Evolutionary conservation across 2,113 vertebrate genomes (phyloP).

Genomic region (Pachycephala philippinensis): DNA sequence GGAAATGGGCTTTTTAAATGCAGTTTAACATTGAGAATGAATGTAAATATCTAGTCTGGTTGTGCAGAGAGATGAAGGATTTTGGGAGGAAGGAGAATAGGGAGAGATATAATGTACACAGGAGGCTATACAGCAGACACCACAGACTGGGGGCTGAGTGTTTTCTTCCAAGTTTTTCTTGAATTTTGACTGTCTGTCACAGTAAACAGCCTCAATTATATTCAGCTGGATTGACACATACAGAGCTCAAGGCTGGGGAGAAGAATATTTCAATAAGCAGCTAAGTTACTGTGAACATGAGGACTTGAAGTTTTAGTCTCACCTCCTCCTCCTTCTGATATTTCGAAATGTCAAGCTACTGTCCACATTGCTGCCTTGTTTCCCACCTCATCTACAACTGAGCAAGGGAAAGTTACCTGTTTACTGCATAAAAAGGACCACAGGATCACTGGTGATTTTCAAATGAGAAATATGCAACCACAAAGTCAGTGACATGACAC

Average conservation of each 20-base stretch:
- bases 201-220: slow-evolving; percentile 44
- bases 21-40: neutral
- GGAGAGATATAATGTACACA: neutral
- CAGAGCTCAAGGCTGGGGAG: neutral
- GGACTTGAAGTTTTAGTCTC: neutral
- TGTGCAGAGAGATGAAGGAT: neutral
- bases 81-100: neutral
- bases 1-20: neutral
- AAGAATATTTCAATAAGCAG: slow-evolving; percentile 20
- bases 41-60: neutral
- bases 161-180: neutral
- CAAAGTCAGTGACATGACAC: neutral
- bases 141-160: neutral
- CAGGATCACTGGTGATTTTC: neutral
- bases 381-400: neutral
- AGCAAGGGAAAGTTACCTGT: neutral
- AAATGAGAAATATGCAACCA: neutral
- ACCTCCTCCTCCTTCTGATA: slow-evolving; percentile 1
- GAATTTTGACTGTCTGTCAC: slow-evolving; percentile 1
- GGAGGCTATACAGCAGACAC: neutral
- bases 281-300: slow-evolving; percentile 8
- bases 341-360: slow-evolving; percentile 43
- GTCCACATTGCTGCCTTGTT: neutral
- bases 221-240: slow-evolving; percentile 40
- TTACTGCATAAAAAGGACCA: neutral